Conservation (phyloP, 1,140 invertebrate genomes). For the Orius insidiosus region DNA sequence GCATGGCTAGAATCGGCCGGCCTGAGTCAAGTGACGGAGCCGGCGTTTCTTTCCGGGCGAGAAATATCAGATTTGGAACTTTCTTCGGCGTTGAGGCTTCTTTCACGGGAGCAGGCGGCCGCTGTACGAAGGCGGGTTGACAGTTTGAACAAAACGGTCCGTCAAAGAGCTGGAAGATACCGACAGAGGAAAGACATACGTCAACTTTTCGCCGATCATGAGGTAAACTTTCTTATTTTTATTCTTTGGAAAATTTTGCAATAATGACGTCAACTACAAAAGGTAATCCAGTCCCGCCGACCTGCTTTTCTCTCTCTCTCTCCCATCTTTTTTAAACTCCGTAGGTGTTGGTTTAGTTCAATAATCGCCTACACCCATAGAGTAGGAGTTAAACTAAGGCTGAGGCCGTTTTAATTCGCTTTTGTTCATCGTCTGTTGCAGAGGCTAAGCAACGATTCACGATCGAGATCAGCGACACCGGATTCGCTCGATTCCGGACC, state of each 20-base stretch:
- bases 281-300: no score
- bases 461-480: conserved; percentile 71
- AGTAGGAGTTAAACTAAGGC: no score
- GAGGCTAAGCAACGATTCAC: conserved; percentile 39
- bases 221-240: conserved; percentile 29
- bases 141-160: conserved; percentile 58
- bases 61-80: conserved; percentile 39
- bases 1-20: conserved; percentile 41
- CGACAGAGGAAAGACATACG: conserved; percentile 49
- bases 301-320: no score
- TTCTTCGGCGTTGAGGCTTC: conserved; percentile 33
- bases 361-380: no score
- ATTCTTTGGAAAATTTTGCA: no score
- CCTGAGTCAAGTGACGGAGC: conserved; percentile 34
- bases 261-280: no score
- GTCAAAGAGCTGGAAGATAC: conserved; percentile 41
- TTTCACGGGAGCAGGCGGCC: conserved; percentile 49
- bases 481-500: conserved; percentile 62
- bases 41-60: conserved; percentile 35
- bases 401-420: no score
- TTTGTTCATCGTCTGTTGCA: background rate
- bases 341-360: no score
- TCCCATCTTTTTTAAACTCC: no score
- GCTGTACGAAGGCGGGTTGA: conserved; percentile 56
- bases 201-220: conserved; percentile 59